Percentiles rank a stretch among this genome's conserved stretches.
Evolutionary conservation across 2,113 vertebrate genomes (phyloP).

Genomic region (Otus sunia): DNA sequence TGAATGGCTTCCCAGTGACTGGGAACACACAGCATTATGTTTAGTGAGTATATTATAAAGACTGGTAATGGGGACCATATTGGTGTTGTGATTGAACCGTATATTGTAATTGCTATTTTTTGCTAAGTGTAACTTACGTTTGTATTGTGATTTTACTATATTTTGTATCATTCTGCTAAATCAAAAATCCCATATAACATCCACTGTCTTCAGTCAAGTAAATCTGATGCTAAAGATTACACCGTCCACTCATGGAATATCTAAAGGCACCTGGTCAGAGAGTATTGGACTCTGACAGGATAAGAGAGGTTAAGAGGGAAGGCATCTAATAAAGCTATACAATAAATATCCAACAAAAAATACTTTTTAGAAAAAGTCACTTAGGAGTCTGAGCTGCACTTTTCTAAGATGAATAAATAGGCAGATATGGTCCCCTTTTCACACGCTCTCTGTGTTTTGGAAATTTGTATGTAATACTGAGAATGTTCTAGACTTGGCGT

Average conservation of each 20-base stretch:
- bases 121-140: background rate
- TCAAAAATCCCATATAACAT: background rate
- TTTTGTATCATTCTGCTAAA: background rate
- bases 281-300: background rate
- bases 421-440: background rate
- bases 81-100: background rate
- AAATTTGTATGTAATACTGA: background rate
- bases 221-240: background rate
- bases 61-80: background rate
- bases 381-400: background rate
- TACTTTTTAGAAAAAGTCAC: background rate
- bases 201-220: background rate
- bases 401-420: background rate
- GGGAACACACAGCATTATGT: fast-evolving
- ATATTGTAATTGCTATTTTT: background rate
- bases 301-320: background rate
- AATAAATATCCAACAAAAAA: background rate
- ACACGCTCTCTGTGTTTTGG: background rate
- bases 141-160: background rate
- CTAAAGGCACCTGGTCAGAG: background rate
- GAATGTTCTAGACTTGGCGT: background rate
- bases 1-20: background rate
- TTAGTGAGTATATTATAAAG: background rate
- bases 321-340: background rate
- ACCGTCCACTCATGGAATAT: background rate